These are phyloP conservation scores for Tenebrosternarchus preto DNA, from an alignment of 2,113 vertebrate species.

Conservation along the genomic window DNA sequence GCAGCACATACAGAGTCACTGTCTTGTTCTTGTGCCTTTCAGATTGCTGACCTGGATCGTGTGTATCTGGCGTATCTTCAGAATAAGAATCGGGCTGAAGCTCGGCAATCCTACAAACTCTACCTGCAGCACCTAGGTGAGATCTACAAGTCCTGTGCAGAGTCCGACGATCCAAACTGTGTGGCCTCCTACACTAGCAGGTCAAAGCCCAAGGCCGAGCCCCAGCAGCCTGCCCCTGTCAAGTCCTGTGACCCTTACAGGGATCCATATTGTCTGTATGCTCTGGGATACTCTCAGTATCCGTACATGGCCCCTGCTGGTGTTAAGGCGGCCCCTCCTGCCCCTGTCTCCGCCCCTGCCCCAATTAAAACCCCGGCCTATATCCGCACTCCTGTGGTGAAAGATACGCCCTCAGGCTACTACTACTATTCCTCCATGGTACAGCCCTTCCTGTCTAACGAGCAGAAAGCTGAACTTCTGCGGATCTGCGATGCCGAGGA, in stretches of 20 bases:
- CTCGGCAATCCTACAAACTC: slow-evolving; percentile 72
- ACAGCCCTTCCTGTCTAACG: slow-evolving; percentile 69
- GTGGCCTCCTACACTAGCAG: slow-evolving; percentile 67
- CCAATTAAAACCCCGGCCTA: slow-evolving; percentile 68
- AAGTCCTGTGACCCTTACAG: slow-evolving; percentile 77
- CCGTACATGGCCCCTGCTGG: slow-evolving; percentile 65
- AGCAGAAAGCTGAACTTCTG: slow-evolving; percentile 75
- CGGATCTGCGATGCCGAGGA: slow-evolving; percentile 74
- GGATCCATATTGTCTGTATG: slow-evolving; percentile 72
- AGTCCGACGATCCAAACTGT: slow-evolving; percentile 72
- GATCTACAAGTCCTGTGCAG: slow-evolving; percentile 76
- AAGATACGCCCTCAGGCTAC: slow-evolving; percentile 63
- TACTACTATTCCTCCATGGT: slow-evolving; percentile 63
- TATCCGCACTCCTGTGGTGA: slow-evolving; percentile 59
- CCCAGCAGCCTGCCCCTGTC: slow-evolving; percentile 67
- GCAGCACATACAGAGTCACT: slow-evolving; percentile 14
- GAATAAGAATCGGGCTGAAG: slow-evolving; percentile 78
- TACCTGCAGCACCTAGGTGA: slow-evolving; percentile 75
- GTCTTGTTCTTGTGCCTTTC: not conserved
- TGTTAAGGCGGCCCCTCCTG: slow-evolving; percentile 21
- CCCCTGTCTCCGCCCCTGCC: slow-evolving; percentile 59
- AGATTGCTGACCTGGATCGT: slow-evolving; percentile 78
- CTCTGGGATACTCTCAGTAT: slow-evolving; percentile 66
- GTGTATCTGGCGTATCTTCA: slow-evolving; percentile 78
- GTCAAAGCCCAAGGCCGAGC: slow-evolving; percentile 61